Percentiles rank a stretch among this genome's conserved stretches.
Evolutionary conservation across 2,113 vertebrate species (phyloP).

Genomic region (Acanthochromis polyacanthus): DNA sequence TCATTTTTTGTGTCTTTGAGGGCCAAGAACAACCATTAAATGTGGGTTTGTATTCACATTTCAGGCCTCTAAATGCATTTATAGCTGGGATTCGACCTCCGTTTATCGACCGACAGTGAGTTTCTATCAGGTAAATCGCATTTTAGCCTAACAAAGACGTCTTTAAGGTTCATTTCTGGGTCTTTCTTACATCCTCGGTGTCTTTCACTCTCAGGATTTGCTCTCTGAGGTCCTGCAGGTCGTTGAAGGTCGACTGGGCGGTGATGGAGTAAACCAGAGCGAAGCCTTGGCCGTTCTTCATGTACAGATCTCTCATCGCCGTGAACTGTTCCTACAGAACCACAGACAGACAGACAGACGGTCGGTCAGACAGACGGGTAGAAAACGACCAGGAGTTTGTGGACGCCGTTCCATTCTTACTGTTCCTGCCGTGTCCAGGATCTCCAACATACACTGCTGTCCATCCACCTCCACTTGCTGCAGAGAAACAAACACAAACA

Average conservation of each 20-base stretch:
- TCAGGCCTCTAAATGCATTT: no score
- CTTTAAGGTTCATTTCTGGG: neutral
- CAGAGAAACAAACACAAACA: neutral
- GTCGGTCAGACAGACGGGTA: neutral
- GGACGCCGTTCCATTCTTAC: conserved; percentile 51
- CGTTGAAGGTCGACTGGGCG: conserved; percentile 81
- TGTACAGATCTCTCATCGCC: conserved; percentile 81
- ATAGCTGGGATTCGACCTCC: no score
- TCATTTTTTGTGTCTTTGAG: no score
- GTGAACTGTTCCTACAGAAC: conserved; percentile 79
- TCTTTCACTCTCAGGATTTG: conserved; percentile 82
- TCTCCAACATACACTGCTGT: conserved; percentile 81
- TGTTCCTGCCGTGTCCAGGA: conserved; percentile 78
- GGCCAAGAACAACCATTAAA: no score
- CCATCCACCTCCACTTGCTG: conserved; percentile 82
- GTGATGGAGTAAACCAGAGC: conserved; percentile 82
- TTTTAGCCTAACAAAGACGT: no score
- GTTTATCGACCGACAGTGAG: no score
- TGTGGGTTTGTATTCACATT: no score
- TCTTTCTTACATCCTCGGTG: conserved; percentile 75
- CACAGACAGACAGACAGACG: neutral
- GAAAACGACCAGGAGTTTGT: neutral
- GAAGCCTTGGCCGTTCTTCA: conserved; percentile 83
- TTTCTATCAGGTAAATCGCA: no score
- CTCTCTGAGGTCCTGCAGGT: conserved; percentile 79